Base-by-base conservation (phyloP, 2,888 invertebrate species). In the Diarsia rubi region DNA sequence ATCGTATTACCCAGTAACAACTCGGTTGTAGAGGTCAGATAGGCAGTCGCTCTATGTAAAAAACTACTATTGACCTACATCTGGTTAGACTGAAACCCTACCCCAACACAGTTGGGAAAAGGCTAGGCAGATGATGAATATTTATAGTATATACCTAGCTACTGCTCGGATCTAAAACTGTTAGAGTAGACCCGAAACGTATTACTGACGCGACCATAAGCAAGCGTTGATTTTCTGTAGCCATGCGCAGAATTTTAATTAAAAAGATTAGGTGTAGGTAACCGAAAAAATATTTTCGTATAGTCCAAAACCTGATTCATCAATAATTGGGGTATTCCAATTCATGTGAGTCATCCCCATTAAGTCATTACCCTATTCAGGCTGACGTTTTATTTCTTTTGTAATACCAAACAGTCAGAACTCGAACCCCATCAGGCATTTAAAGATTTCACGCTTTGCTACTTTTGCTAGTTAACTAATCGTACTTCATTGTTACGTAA, bases 381-480 rank as follows among this genome's bases (percentile, higher is more conserved):
- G 16, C 45, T 69, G 64, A 57, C 57, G 24, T 72, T 62, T 49
- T 12, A 69, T 60, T 52, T 66, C 42, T 70, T 73, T 75, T 75
- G 68, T 75, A 69, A 42, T 70, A 60, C 24, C 19, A 59, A 83
- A 71, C 57, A 45, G 45, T 75, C 42, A n/a, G 44, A 81, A 59
- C 42, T 69, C 37, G 54, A 45, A 73, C 60, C 60, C 81, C 64
- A 75, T 83, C 78, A 71, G 63, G 64, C 77, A 76, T 65, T 74
- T 66, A 1, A 73, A 19, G 62, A 81, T 80, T 82, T 77, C 65
- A 83, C 68, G 78, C 69, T 81, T 75, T 64, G 24, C 27, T 81
- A 64, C 54, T 16, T 44, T 69, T 80, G 16, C 16, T 75, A 54
- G 78, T 82, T 86, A 85, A 86, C 83, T 88, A 89, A 89, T 88